Evolutionary conservation across 2,113 vertebrate species (phyloP), one percentile per base, ranked within the genome.

Genomic region (Tautogolabrus adspersus): DNA sequence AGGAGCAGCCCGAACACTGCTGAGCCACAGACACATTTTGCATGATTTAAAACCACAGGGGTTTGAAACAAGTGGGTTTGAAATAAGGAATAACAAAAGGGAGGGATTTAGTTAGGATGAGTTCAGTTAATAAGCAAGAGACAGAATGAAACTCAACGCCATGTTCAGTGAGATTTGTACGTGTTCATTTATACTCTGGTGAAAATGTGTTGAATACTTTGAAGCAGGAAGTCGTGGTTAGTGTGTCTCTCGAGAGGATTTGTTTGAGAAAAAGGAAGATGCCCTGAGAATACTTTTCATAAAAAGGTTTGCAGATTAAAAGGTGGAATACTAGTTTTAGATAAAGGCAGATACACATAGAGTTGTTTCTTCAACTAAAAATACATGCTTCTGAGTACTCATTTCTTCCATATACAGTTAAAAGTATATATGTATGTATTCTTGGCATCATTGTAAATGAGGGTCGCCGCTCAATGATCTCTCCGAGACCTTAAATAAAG

Each of bases 1-100:
- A 64, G 78, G 87, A 70, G 82, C 78, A 71, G 67, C 71, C 63
- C 65, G 63, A 88, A 88, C 82, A 83, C 9, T 15, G 60, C 72
- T 66, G 51, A 79, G 70, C 62, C 75, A 70, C 60, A n/a, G 64
- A 70, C 40, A 56, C 26, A 67, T 82, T 90, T 89, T 88, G 74
- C 87, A 88, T 89, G 77, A 87, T 87, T 89, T 21, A 84, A 84
- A 90, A 75, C 78, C 73, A 8, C 19, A 66, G 59, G 55, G 71
- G 82, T 79, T 87, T 88, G 77, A 62, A 82, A 85, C 74, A 69
- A 88, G 79, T 34, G 5, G 15, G 34, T 66, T 82, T 59, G 46
- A 56, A 57, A 74, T 77, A 66, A 77, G 58, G 42, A 84, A 71
- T 49, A 65, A 81, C 49, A 74, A 80, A 81, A 63, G 47, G 37